Evolutionary conservation across 2,113 vertebrate genomes (phyloP).

Genomic region (Semicossyphus pulcher): DNA sequence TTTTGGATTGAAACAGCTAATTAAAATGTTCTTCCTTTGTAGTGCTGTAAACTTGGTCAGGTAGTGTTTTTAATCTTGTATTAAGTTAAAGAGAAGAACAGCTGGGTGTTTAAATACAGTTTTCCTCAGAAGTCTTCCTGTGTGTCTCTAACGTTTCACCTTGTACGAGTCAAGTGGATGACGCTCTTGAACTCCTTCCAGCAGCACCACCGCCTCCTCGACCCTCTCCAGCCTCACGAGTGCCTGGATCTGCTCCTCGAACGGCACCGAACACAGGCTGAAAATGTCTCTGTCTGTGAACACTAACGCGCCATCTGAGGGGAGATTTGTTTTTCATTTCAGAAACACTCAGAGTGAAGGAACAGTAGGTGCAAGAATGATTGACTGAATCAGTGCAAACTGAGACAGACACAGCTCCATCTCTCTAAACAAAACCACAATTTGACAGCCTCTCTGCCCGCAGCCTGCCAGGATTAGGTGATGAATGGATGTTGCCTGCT

Average conservation of each 20-base stretch:
- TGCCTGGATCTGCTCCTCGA: constrained; percentile 71
- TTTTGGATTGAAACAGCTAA: too few species aligned
- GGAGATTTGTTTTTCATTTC: constrained; percentile 48
- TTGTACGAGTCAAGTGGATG: constrained; percentile 60
- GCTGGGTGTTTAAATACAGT: background rate
- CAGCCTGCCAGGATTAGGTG: constrained; percentile 9
- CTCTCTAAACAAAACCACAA: constrained; percentile 9
- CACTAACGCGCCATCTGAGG: constrained; percentile 71
- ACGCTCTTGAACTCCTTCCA: constrained; percentile 67
- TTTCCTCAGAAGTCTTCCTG: too few species aligned
- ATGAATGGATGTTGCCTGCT: constrained; percentile 4
- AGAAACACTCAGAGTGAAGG: constrained; percentile 14
- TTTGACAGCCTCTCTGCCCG: background rate
- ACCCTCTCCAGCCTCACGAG: constrained; percentile 61
- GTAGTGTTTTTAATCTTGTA: too few species aligned
- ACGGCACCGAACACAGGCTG: constrained; percentile 62
- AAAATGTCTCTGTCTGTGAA: constrained; percentile 75
- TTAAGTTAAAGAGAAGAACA: background rate
- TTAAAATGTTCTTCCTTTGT: too few species aligned
- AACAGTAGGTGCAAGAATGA: constrained; percentile 30
- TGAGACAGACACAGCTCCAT: constrained; percentile 18
- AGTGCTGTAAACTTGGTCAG: too few species aligned
- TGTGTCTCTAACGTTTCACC: constrained; percentile 52
- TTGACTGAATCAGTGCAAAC: constrained; percentile 38
- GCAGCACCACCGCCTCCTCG: constrained; percentile 72